Evolutionary conservation across 2,113 vertebrate genomes (phyloP), one percentile per base, ranked within the genome.

Genomic region (Gyps fulvus): DNA sequence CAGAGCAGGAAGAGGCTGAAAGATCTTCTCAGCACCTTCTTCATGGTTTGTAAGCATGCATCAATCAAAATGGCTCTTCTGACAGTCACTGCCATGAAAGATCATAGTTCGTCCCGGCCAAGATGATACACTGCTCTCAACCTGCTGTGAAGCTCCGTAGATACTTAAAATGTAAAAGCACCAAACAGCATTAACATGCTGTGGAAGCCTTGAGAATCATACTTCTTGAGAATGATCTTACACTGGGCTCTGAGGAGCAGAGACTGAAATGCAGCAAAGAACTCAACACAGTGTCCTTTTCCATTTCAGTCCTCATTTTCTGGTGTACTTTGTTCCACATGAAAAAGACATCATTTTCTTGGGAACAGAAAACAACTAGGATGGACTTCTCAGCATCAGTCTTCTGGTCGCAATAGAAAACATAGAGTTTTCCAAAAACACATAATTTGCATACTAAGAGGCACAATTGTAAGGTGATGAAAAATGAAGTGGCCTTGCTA

Each of bases 141-240:
- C 5, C 19, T 3, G 4, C 38, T 4, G 1, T 0, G 5, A 45
- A 31, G 22, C 32, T 43, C 49, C 57, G 36, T 0, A 32, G 63
- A 18, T 8, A 16, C 11, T 4, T 38, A 29, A n/a, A 21, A 73
- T 1, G 1, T 1, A 14, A 40, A 21, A 52, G 63, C 40, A 54
- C 27, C 11, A 10, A 61, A n/a, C 4, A 54, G n/a, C 22, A 47
- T 11, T 3, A 22, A 32, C 3, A 7, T 0, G 22, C 16, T 49
- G 32, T 0, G 0, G 16, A 42, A 32, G 9, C 26, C 49, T 23
- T 23, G 36, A 7, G 17, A 13, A 3, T 22, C 54, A n/a, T 5
- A 6, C 1, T 1, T 32, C 32, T 8, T 9, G 21, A 31, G 78
- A 71, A 47, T 10, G 22, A 7, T 15, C 34, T 40, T 21, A 6